These are phyloP conservation scores for Pseudococcus jackbeardsleyi DNA, from an alignment of 2,888 invertebrate genomes.

Conservation along the genomic window DNA sequence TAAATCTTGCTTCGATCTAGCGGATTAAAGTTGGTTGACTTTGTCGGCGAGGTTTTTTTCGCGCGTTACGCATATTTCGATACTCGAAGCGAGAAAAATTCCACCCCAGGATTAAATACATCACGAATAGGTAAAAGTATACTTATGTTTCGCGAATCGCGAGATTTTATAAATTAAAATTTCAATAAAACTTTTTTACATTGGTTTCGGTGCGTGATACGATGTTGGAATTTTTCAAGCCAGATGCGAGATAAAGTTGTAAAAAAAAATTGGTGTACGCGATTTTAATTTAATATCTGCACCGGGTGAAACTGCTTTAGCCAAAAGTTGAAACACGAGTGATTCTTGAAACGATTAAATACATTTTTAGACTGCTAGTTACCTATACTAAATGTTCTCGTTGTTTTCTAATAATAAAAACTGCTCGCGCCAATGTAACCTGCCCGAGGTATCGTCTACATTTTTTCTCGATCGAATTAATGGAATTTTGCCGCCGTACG, in stretches of 20 bases:
- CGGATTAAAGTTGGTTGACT: conserved; percentile 54
- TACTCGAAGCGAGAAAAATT: background rate
- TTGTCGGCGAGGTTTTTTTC: background rate
- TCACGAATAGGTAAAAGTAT: background rate
- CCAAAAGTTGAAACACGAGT: conserved; percentile 31
- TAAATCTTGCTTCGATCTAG: conserved; percentile 16
- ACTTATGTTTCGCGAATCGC: background rate
- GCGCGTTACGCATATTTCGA: background rate
- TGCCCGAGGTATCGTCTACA: conserved; percentile 23
- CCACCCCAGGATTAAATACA: background rate
- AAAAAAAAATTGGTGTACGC: background rate
- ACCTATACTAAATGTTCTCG: background rate
- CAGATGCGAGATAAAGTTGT: background rate
- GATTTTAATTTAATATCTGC: background rate
- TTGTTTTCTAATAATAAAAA: conserved; percentile 36
- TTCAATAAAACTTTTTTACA: conserved; percentile 29
- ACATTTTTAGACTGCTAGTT: conserved; percentile 4
- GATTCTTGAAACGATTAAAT: conserved; percentile 27
- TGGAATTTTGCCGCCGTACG: background rate
- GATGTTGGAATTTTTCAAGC: background rate
- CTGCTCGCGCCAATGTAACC: background rate
- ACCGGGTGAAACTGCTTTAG: background rate
- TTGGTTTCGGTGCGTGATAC: background rate
- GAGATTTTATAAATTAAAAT: background rate
- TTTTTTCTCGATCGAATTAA: conserved; percentile 25